phyloP scores from a whole-genome alignment of 1,140 invertebrate species.

The Saccostrea cuccullata region DNA sequence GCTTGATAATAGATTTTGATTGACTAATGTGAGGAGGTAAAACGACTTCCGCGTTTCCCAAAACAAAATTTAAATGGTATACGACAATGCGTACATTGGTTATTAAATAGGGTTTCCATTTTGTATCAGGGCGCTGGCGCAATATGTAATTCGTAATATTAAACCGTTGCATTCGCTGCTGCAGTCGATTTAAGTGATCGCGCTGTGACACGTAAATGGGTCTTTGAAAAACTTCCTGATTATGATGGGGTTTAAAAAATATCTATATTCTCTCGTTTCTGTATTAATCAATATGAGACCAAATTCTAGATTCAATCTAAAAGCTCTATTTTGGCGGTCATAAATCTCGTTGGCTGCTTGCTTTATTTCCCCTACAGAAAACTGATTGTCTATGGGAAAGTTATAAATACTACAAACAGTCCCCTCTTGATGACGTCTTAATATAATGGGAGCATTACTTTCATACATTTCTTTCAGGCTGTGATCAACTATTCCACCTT shows the following conservation, averaged over 20 bases:
- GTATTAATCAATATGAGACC: too few relatives aligned
- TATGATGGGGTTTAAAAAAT: constrained; percentile 43
- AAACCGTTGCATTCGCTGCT: constrained; percentile 1
- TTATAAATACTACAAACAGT: too few relatives aligned
- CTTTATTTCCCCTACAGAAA: too few relatives aligned
- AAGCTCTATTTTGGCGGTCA: too few relatives aligned
- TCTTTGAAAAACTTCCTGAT: constrained; percentile 41
- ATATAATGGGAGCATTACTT: too few relatives aligned
- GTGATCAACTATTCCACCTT: too few relatives aligned
- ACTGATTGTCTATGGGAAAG: too few relatives aligned
- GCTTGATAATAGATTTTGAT: too few relatives aligned
- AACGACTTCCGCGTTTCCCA: not conserved
- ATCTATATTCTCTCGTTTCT: constrained; percentile 50
- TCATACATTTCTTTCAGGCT: too few relatives aligned
- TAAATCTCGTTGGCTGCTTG: too few relatives aligned
- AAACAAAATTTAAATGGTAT: constrained; percentile 23
- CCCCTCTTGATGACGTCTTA: too few relatives aligned
- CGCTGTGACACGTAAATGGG: constrained; percentile 39
- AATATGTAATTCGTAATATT: constrained; percentile 38
- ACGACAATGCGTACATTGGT: constrained; percentile 15
- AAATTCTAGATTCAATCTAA: too few relatives aligned
- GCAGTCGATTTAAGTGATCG: constrained; percentile 30
- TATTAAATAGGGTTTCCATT: constrained; percentile 46
- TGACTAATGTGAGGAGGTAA: not conserved
- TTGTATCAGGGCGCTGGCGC: constrained; percentile 29